Evolutionary conservation across 2,797 vertebrate genomes (phyloP), one percentile per base, ranked within the genome.

Genomic region (Ctenosaura bakeri): DNA sequence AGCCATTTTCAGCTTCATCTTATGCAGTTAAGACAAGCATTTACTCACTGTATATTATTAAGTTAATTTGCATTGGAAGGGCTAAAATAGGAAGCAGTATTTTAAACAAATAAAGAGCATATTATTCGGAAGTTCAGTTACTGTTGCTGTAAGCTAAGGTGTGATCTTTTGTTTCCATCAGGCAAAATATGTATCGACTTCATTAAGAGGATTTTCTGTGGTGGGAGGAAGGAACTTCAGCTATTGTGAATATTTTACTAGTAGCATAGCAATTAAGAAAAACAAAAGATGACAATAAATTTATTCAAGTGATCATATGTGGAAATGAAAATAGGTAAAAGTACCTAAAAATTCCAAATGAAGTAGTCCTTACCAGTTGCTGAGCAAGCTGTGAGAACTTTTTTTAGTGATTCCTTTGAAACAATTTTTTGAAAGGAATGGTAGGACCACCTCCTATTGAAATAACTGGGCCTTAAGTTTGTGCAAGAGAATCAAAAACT

Each of bases 261-360:
- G 1, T 18, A 76, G 29, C 66, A 69, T 69, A 85, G 59, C 76
- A 76, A 22, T 84, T 32, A 82, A 88, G 22, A 13, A 91, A 85
- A 0, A 4, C 9, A 62, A 85, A 32, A 22, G 0, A 0, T 83
- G 35, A 16, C 0, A 1, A 46, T 29, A 16, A 86, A 87, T 42
- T 87, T 74, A 74, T 74, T 85, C 91, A 35, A 81, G 22, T 35
- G 22, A 3, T 22, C 0, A 74, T 94, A 90, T 5, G n/a, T 91
- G 0, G 1, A 80, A 38, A 52, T 73, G 80, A 83, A 92, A 83
- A 52, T 76, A 85, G 59, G 80, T 73, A 46, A 71, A 84, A 73
- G 18, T 32, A 73, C 26, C 46, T 73, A 79, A 90, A 90, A 9
- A 50, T 89, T 90, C 4, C 73, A n/a, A 73, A 12, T n/a, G 0